These are phyloP conservation scores for Psittacula cyanocephala DNA, from an alignment of 2,113 vertebrate species.

Conservation along the genomic window DNA sequence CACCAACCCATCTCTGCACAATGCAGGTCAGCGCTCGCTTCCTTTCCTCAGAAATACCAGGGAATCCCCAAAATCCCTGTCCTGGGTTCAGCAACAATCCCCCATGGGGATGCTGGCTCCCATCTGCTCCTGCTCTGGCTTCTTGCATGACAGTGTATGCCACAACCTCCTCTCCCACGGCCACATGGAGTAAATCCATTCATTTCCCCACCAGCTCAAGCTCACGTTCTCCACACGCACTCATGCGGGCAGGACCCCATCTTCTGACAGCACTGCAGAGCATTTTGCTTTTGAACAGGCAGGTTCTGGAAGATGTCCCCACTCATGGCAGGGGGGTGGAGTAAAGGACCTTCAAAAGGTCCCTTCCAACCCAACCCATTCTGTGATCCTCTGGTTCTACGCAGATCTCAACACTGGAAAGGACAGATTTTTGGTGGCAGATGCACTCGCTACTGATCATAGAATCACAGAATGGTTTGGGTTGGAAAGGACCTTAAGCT, in stretches of 20 bases:
- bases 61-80: background rate
- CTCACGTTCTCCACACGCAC: fast-evolving
- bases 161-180: background rate
- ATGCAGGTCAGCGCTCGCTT: background rate
- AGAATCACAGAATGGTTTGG: too few relatives aligned
- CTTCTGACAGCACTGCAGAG: fast-evolving
- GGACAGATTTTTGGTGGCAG: background rate
- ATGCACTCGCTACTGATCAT: fast-evolving
- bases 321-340: background rate
- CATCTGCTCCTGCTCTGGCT: background rate
- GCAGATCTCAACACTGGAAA: background rate
- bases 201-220: background rate
- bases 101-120: fast-evolving
- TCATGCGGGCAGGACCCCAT: fast-evolving
- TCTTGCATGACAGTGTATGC: fast-evolving
- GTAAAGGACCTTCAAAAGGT: background rate
- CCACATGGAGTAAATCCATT: background rate
- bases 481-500: too few relatives aligned
- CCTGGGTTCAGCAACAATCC: background rate
- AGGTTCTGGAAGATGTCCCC: background rate
- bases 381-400: background rate
- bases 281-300: background rate
- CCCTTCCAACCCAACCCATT: background rate
- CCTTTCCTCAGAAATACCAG: background rate
- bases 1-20: background rate